Conservation (phyloP, 1,140 invertebrate species). For the Drosophila quadrilineata region DNA sequence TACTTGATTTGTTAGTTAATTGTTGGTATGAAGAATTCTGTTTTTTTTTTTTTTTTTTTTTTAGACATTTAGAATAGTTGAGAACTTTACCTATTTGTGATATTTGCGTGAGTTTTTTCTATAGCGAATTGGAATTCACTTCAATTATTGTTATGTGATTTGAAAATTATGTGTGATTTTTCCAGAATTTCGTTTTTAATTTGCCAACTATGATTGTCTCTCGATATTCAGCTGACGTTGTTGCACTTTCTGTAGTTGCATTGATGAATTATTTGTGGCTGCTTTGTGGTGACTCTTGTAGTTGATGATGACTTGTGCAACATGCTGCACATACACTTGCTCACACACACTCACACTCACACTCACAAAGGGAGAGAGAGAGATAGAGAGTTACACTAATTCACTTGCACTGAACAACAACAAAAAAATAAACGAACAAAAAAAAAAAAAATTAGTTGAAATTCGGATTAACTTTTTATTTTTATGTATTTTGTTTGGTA, state of each 20-base stretch:
- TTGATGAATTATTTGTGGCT: too few relatives aligned
- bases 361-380: too few relatives aligned
- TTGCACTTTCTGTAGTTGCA: too few relatives aligned
- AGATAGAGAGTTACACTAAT: too few relatives aligned
- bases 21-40: too few relatives aligned
- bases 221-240: background rate
- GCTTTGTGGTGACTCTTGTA: background rate
- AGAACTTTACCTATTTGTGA: conserved; percentile 71
- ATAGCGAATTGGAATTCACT: background rate
- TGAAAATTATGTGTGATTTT: background rate
- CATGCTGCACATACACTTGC: conserved; percentile 25
- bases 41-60: conserved; percentile 29
- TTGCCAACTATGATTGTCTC: background rate
- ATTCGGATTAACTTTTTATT: background rate
- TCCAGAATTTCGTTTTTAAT: conserved; percentile 17
- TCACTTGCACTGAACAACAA: background rate
- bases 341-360: conserved; percentile 17
- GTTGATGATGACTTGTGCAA: conserved; percentile 1
- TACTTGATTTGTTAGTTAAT: background rate
- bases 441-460: conserved; percentile 10
- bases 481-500: background rate
- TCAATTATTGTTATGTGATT: conserved; percentile 7
- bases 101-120: conserved; percentile 31
- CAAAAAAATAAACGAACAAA: conserved; percentile 27
- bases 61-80: conserved; percentile 36